These are phyloP conservation scores for Andrena marginata DNA, from an alignment of 2,888 invertebrate genomes.

Conservation along the genomic window DNA sequence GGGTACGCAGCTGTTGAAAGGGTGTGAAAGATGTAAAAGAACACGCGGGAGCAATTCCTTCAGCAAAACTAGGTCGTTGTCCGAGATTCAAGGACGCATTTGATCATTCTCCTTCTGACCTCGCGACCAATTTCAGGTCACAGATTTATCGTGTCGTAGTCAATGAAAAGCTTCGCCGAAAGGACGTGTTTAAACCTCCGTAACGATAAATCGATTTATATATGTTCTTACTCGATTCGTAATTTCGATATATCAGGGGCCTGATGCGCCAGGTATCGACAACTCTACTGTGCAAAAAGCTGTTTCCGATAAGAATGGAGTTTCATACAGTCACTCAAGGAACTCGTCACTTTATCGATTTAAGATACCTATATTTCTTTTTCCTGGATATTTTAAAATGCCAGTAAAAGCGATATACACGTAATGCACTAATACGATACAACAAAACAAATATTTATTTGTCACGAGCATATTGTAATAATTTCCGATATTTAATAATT, in stretches of 20 bases:
- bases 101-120: conserved; percentile 51
- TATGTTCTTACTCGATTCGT: neutral
- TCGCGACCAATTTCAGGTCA: conserved; percentile 46
- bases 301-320: neutral
- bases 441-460: neutral
- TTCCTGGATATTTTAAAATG: neutral
- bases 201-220: conserved; percentile 8
- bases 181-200: conserved; percentile 3
- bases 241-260: neutral
- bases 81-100: conserved; percentile 59
- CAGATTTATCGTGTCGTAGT: conserved; percentile 31
- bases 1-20: neutral
- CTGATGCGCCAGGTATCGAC: conserved; percentile 27
- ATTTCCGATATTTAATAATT: too few relatives aligned
- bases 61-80: conserved; percentile 54
- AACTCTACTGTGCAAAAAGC: neutral
- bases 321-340: neutral
- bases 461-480: too few relatives aligned
- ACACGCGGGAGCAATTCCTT: conserved; percentile 5
- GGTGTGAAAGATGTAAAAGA: conserved; percentile 14
- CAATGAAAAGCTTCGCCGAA: conserved; percentile 17
- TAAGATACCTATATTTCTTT: neutral
- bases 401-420: neutral
- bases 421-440: neutral
- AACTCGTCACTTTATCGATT: neutral